These are phyloP conservation scores for Takifugu flavidus DNA, from an alignment of 2,113 vertebrate species.

Conservation along the genomic window DNA sequence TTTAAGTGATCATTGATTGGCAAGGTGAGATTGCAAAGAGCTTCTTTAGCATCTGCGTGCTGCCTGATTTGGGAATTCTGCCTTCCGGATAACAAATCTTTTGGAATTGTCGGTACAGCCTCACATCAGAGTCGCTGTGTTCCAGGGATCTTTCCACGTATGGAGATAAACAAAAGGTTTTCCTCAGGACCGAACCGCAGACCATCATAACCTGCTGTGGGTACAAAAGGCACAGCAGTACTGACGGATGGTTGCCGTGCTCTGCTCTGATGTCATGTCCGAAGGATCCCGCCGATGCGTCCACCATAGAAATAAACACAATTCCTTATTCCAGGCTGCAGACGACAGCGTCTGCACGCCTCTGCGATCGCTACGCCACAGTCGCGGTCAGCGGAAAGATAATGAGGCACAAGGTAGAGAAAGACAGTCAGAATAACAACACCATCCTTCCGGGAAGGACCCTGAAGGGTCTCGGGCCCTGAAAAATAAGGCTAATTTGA, in stretches of 20 bases:
- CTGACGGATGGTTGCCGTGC: conserved; percentile 50
- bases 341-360: conserved; percentile 1
- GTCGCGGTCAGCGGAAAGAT: conserved; percentile 25
- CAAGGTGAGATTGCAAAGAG: neutral
- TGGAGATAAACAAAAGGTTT: conserved; percentile 31
- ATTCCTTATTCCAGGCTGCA: conserved; percentile 23
- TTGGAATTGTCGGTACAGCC: neutral
- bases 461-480: conserved; percentile 52
- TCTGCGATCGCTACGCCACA: conserved; percentile 15
- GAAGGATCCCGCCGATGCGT: conserved; percentile 36
- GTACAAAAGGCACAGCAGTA: conserved; percentile 45
- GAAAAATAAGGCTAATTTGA: conserved; percentile 75
- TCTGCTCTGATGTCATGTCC: conserved; percentile 40
- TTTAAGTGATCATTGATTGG: conserved; percentile 13
- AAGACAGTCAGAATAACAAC: conserved; percentile 35
- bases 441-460: conserved; percentile 49
- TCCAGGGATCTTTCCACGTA: conserved; percentile 38
- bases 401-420: conserved; percentile 34
- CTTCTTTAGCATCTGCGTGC: conserved; percentile 2
- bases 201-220: conserved; percentile 52
- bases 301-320: conserved; percentile 27
- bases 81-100: conserved; percentile 5
- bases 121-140: conserved; percentile 22
- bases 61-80: conserved; percentile 2
- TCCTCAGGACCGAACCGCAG: conserved; percentile 35